Evolutionary conservation across 2,888 invertebrate species (phyloP).

Genomic region (Epinotia nisella): DNA sequence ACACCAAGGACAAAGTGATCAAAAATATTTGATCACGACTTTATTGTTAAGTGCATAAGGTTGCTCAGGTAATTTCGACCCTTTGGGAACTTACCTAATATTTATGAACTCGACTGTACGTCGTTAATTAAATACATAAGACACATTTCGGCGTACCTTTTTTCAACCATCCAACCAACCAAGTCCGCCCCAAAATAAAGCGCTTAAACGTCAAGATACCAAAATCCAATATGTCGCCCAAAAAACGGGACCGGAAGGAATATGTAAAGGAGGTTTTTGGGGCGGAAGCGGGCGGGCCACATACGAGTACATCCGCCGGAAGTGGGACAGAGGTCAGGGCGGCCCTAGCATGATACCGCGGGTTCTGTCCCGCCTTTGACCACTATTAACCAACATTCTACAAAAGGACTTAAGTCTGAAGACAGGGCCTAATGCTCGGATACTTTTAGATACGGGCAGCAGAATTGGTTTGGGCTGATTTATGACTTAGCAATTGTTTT

Average conservation of each 20-base stretch:
- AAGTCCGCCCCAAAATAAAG: constrained; percentile 18
- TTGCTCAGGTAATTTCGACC: too few relatives aligned
- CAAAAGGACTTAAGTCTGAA: neutral
- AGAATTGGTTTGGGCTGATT: constrained; percentile 29
- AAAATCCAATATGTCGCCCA: constrained; percentile 43
- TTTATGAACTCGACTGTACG: neutral
- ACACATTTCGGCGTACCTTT: neutral
- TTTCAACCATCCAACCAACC: neutral
- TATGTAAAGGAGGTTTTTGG: constrained; percentile 45
- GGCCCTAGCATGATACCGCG: constrained; percentile 13
- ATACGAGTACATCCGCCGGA: constrained; percentile 39
- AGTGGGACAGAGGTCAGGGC: constrained; percentile 38
- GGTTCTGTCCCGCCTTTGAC: constrained; percentile 36
- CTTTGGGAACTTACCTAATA: neutral
- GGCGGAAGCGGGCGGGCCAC: constrained; percentile 43
- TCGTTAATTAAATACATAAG: neutral
- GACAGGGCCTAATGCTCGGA: neutral
- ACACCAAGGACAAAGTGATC: too few relatives aligned
- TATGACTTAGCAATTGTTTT: constrained; percentile 39
- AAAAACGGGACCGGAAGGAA: constrained; percentile 44
- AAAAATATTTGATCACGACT: too few relatives aligned
- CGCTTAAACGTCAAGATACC: constrained; percentile 37
- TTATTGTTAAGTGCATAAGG: too few relatives aligned
- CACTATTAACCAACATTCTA: constrained; percentile 27
- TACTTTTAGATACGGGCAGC: neutral